Conservation (phyloP, 2,797 vertebrate genomes). For the Lacerta agilis region DNA sequence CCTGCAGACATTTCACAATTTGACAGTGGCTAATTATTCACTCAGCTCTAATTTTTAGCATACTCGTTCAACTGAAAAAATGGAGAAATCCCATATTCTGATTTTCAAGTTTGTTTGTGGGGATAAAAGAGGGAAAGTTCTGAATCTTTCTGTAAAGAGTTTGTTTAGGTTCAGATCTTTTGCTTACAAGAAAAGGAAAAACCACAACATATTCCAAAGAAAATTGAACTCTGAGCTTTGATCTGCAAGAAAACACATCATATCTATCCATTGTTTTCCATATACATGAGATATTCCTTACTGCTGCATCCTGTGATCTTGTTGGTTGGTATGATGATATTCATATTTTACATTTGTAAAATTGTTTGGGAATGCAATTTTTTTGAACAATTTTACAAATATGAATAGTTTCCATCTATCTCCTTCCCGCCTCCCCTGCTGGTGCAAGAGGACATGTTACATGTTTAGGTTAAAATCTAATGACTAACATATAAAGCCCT, state of each 20-base stretch:
- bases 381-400: slow-evolving; percentile 3
- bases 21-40: slow-evolving; percentile 25
- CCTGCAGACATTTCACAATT: slow-evolving; percentile 14
- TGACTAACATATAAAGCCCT: too few relatives aligned
- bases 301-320: not conserved
- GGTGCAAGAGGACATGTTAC: not conserved
- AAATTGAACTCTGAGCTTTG: slow-evolving; percentile 33
- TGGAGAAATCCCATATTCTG: not conserved
- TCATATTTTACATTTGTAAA: slow-evolving; percentile 4
- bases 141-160: slow-evolving; percentile 4
- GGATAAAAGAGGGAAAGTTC: not conserved
- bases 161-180: not conserved
- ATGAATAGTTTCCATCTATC: not conserved
- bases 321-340: slow-evolving; percentile 21
- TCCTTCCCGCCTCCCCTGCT: not conserved
- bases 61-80: slow-evolving; percentile 17
- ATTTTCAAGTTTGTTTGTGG: slow-evolving; percentile 11
- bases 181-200: slow-evolving; percentile 33
- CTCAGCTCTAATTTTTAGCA: slow-evolving; percentile 30
- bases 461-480: not conserved
- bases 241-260: not conserved
- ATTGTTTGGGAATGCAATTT: not conserved
- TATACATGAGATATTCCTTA: slow-evolving; percentile 15
- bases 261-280: not conserved
- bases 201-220: slow-evolving; percentile 17